Base-by-base conservation (phyloP, 1,140 invertebrate species). In the Caenorhabditis latens region DNA sequence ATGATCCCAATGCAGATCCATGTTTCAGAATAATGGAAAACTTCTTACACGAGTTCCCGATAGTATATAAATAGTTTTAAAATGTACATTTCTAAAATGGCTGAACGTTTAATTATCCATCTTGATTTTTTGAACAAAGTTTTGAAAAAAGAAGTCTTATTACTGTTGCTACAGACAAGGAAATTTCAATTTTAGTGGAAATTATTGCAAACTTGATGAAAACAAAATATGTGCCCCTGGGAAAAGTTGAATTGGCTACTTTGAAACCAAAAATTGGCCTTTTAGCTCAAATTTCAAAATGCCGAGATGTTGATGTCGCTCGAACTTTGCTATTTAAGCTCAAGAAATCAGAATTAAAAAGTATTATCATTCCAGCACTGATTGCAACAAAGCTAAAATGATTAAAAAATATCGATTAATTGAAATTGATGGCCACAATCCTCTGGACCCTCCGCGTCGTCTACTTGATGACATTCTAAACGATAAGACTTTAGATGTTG, bases 361-460 rank as follows among this genome's bases (percentile, higher is more conserved):
- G 14, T 19, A n/a, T 58, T 58, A 58, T 58, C 55, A 58, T 58
- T 58, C 55, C 55, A 58, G 55, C 55, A 0, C 55, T 58, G 55
- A 58, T 58, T 58, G 55, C 55, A 58, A 58, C 55, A 16, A 58
- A n/a, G 19, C n/a, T 58, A n/a, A 58, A 19, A 58, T 58, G 55
- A 58, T 58, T 58, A 58, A 58, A n/a, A 58, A 4, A 58, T 58
- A 58, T 8, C 55, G 55, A 9, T 9, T 58, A n/a, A 58, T 58
- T 58, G 55, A 58, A 58, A 58, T 58, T 58, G 55, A 58, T 58
- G 55, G 55, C 6, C 55, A 58, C 19, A 11, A 58, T n/a, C 55
- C 55, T 19, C 55, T 58, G 19, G 55, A 58, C n/a, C 55, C 55
- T 58, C 13, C 55, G 1, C 13, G 55, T 16, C 55, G 55, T 16